These are phyloP conservation scores for Calypte anna DNA, from an alignment of 2,113 vertebrate genomes.

Conservation along the genomic window DNA sequence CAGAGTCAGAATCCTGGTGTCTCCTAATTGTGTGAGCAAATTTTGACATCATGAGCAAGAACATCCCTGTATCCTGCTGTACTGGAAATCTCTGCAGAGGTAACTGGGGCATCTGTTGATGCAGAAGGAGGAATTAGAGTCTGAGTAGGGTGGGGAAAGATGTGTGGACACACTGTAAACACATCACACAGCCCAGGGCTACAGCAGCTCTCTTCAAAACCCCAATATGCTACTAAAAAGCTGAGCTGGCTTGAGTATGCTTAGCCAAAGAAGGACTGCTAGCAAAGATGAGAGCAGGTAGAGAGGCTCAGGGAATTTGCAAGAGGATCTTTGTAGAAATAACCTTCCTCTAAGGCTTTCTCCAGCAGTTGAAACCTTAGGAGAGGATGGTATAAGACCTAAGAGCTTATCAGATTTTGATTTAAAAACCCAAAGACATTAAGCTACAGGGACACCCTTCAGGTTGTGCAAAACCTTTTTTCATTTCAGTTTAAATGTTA, in stretches of 20 bases:
- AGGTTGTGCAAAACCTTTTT: neutral
- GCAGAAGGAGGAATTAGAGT: neutral
- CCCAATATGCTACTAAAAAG: neutral
- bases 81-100: neutral
- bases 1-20: neutral
- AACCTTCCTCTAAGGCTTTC: neutral
- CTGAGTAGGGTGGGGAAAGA: neutral
- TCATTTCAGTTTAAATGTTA: neutral
- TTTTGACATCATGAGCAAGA: neutral
- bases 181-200: neutral
- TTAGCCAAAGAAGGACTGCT: neutral
- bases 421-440: neutral
- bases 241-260: neutral
- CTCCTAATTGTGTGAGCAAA: neutral
- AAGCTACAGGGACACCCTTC: neutral
- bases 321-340: neutral
- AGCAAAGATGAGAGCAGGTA: neutral
- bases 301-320: neutral
- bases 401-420: neutral
- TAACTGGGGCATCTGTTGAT: neutral
- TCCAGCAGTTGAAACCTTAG: neutral
- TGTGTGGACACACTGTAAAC: neutral
- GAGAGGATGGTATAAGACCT: neutral
- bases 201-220: neutral
- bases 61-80: neutral